phyloP scores from a whole-genome alignment of 1,140 invertebrate genomes.

The Pygmarrhopalites habei region DNA sequence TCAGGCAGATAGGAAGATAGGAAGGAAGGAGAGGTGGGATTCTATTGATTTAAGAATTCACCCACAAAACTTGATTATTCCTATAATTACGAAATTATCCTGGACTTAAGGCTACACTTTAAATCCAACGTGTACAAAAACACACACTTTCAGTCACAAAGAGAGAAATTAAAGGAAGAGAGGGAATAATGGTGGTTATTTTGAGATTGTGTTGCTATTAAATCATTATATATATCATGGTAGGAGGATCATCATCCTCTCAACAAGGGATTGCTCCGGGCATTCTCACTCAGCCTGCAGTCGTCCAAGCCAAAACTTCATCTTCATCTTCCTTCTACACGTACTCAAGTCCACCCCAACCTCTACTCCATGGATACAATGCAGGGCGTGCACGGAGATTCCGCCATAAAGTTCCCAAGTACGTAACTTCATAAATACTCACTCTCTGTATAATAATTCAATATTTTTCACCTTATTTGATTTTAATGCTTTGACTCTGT shows the following conservation, averaged over 20 bases:
- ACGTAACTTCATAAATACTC: not conserved
- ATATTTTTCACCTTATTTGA: not conserved
- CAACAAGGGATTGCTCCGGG: no score
- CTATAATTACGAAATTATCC: no score
- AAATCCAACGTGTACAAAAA: no score
- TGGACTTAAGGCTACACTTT: no score
- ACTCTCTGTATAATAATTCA: not conserved
- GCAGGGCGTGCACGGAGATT: not conserved
- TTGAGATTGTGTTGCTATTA: not conserved
- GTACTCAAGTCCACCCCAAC: constrained; percentile 6
- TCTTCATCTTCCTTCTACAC: constrained; percentile 1
- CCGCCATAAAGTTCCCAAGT: constrained; percentile 1
- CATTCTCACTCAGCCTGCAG: not conserved
- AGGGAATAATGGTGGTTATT: not conserved
- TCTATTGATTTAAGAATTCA: no score
- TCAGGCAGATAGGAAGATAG: no score
- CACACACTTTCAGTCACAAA: not conserved
- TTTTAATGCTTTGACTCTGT: not conserved
- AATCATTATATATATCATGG: not conserved
- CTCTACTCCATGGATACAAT: not conserved
- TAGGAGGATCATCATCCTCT: not conserved
- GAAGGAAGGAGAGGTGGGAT: not conserved
- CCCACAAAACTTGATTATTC: no score
- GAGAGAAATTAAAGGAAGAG: not conserved
- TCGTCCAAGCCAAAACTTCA: not conserved